Percentiles rank a stretch among this genome's conserved stretches.
phyloP scores from a whole-genome alignment of 30 jellyfish, hydroid and myxozoan species.

The Aurelia sp. region DNA sequence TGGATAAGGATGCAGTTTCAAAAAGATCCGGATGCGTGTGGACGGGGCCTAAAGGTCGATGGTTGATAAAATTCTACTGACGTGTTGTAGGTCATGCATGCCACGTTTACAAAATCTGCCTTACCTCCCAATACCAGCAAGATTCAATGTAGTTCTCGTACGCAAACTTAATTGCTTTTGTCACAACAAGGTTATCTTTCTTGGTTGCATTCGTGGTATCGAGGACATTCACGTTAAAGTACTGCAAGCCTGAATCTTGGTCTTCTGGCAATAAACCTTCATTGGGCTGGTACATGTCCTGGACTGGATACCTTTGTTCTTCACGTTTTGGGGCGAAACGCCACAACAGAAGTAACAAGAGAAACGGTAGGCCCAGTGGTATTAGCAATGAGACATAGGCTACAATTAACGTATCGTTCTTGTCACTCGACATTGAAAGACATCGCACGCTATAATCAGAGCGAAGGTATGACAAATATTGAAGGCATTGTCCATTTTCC shows the following conservation, averaged over 20 bases:
- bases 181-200: not conserved
- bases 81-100: too few relatives aligned
- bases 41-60: too few relatives aligned
- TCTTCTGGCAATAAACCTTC: not conserved
- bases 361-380: slow-evolving; percentile 47
- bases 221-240: not conserved
- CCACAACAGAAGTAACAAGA: not conserved
- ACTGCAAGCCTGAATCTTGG: not conserved
- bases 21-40: too few relatives aligned
- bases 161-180: slow-evolving; percentile 30
- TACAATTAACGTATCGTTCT: not conserved
- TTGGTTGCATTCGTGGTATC: not conserved
- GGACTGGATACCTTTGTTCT: too few relatives aligned
- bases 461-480: slow-evolving; percentile 24
- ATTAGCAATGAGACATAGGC: slow-evolving; percentile 20
- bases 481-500: slow-evolving; percentile 11
- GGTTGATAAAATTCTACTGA: too few relatives aligned
- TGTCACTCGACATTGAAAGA: not conserved
- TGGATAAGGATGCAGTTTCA: too few relatives aligned
- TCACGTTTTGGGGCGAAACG: not conserved
- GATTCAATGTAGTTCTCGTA: slow-evolving; percentile 46
- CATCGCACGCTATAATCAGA: slow-evolving; percentile 51
- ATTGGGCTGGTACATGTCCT: not conserved
- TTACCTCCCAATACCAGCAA: slow-evolving; percentile 65
- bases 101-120: too few relatives aligned